These are phyloP conservation scores for Pluvialis apricaria DNA, from an alignment of 2,113 vertebrate genomes.

Conservation along the genomic window DNA sequence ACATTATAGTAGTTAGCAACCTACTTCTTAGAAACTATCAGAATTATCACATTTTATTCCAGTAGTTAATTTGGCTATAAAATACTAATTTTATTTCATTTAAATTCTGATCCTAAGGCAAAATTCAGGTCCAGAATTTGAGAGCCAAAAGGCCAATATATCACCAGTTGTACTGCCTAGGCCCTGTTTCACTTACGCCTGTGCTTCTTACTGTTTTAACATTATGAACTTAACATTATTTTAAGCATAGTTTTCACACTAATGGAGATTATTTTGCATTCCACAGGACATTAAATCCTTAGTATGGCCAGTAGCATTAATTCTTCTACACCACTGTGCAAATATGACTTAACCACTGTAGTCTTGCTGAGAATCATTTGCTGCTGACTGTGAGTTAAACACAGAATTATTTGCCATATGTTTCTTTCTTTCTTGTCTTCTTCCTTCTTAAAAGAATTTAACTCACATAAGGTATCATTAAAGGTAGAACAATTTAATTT, in stretches of 20 bases:
- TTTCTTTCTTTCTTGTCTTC: not conserved
- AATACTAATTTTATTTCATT: not conserved
- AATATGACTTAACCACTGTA: not conserved
- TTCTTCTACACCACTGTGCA: not conserved
- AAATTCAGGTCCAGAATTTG: not conserved
- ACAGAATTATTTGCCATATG: not conserved
- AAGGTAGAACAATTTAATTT: not conserved
- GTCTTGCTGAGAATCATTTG: not conserved
- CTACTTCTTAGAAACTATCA: not conserved
- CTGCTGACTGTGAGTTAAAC: not conserved
- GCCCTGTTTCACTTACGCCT: not conserved
- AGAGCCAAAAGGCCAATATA: not conserved
- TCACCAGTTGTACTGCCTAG: not conserved
- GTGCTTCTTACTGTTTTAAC: not conserved
- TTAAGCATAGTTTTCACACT: not conserved
- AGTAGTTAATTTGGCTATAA: not conserved
- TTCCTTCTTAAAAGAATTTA: not conserved
- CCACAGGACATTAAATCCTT: not conserved
- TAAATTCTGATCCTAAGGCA: not conserved
- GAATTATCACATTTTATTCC: not conserved
- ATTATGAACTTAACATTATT: not conserved
- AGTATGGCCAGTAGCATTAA: not conserved
- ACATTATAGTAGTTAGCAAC: not conserved
- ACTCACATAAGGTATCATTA: not conserved
- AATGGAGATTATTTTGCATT: not conserved